Base-by-base conservation (phyloP, 2,888 invertebrate genomes). In the Sinohyriopsis cumingii region DNA sequence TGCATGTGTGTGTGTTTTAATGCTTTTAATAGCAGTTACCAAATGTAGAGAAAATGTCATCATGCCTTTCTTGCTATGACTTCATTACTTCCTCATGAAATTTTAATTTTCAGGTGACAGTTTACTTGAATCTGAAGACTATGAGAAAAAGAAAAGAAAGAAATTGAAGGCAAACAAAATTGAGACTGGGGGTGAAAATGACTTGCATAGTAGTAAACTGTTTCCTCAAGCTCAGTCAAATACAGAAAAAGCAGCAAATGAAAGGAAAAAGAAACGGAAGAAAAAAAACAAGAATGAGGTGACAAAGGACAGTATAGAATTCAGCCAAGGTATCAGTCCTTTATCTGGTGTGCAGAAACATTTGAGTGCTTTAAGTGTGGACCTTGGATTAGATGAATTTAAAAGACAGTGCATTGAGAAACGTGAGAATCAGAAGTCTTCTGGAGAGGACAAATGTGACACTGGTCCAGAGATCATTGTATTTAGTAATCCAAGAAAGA, bases 341-440 rank as follows among this genome's bases (percentile, higher is more conserved):
- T 53, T 18, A 45, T 55, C 25, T 57, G 69, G 69, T 28, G 61
- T 66, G n/a, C 66, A 69, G 22, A 68, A 68, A 28, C 71, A 66
- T 25, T 55, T 76, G 20, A 65, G 63, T 15, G 65, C 66, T 45
- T 63, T 76, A 55, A 68, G 63, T 55, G 59, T 57, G 65, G 72
- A 77, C 62, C 61, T 77, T 12, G 74, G 77, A 33, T 45, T 77
- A 20, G 56, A 63, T 4, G 70, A 74, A 24, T 77, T 74, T 53
- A 71, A 77, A 59, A 25, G 54, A 20, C 65, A 68, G 54, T 12
- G 45, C 45, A 24, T 66, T 15, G 69, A 76, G 54, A 59, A 55
- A 66, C 55, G 59, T 55, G 57, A 68, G 22, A 57, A 61, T n/a
- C 33, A 60, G 7, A 65, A 25, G 28, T 45, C 45, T 1, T 45